Base-by-base conservation (phyloP, 2,888 invertebrate species). In the Vanessa cardui region DNA sequence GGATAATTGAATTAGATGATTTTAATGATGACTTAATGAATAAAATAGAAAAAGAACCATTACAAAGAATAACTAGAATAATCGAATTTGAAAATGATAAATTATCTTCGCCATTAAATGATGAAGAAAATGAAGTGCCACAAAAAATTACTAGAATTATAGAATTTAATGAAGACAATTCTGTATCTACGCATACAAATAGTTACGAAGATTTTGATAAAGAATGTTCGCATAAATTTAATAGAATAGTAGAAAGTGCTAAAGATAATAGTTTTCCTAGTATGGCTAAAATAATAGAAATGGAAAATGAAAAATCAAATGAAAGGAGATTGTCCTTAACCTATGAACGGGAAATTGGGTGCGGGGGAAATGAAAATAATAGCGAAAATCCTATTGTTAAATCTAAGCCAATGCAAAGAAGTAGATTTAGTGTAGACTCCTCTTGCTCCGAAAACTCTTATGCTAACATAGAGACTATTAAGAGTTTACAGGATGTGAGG, bases 381-480 rank as follows among this genome's bases (percentile, higher is more conserved):
- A 81, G 74, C 73, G 89, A 91, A 75, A 91, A 89, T 77, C 80
- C 88, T 72, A 82, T 83, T 73, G 80, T 88, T 80, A 88, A 87
- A 78, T 85, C 89, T 78, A 90, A 87, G 80, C 80, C 84, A 76
- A 76, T 85, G 73, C 86, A 89, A 77, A 86, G 89, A 83, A 87
- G 82, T 83, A 88, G 93, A 78, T 89, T 93, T 83, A 93, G 93
- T 84, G 83, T 93, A 76, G 93, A 93, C 84, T 93, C 93, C 83
- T 92, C 91, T 74, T 90, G 92, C 91, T 93, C 93, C 88, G 93
- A 93, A 87, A 93, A 92, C 88, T 92, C 92, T 87, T 93, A 93
- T 81, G 92, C 92, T 77, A 93, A 93, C 83, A 91, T 93, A 80
- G 93, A 93, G 76, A 85, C 89, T 81, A 83, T 92, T 73, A 92